phyloP scores from a whole-genome alignment of 2,888 invertebrate genomes.

The Calameuta idolon region DNA sequence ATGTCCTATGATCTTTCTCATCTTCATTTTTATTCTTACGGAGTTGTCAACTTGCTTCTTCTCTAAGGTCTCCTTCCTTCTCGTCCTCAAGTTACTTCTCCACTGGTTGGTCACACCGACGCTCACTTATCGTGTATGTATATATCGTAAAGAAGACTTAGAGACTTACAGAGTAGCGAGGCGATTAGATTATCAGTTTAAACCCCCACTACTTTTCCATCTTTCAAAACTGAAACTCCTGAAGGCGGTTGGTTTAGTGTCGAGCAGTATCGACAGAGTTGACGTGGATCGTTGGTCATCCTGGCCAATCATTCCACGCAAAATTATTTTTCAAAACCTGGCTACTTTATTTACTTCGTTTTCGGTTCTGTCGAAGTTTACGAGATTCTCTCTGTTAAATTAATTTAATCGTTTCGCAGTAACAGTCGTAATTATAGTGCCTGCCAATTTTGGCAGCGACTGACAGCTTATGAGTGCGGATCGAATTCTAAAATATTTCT shows the following conservation, averaged over 20 bases:
- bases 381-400: neutral
- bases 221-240: constrained; percentile 57
- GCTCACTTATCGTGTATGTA: constrained; percentile 13
- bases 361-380: neutral
- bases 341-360: neutral
- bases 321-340: neutral
- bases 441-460: neutral
- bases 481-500: neutral
- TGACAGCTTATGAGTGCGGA: neutral
- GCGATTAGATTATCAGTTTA: constrained; percentile 54
- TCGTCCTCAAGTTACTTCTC: neutral
- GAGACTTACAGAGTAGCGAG: constrained; percentile 29
- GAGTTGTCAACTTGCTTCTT: neutral
- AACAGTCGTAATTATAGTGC: neutral
- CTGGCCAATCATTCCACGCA: constrained; percentile 10
- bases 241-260: constrained; percentile 50
- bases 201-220: constrained; percentile 40
- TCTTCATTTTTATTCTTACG: neutral
- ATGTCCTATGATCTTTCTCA: neutral
- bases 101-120: constrained; percentile 9
- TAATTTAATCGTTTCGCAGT: neutral
- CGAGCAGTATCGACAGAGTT: constrained; percentile 22
- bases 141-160: constrained; percentile 2
- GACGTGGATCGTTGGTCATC: constrained; percentile 25
- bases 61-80: constrained; percentile 9